phyloP scores from a whole-genome alignment of 2,888 invertebrate genomes.

The Papilio gigon region DNA sequence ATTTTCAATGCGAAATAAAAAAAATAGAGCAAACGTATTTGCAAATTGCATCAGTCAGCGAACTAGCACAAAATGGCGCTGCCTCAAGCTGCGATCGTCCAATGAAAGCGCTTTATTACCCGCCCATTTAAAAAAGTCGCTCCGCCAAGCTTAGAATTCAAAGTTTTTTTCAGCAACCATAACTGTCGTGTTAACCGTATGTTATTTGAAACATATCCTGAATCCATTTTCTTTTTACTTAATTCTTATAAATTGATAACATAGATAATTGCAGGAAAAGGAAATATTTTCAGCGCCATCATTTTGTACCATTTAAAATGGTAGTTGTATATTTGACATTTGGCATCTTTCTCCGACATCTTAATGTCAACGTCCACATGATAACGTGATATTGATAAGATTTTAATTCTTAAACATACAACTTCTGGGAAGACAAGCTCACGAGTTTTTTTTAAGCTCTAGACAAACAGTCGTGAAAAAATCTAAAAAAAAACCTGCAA shows the following conservation, averaged over 20 bases:
- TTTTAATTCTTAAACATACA: constrained; percentile 26
- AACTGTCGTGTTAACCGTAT: neutral
- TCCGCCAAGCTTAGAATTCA: neutral
- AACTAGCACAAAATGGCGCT: constrained; percentile 78
- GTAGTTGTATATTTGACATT: constrained; percentile 33
- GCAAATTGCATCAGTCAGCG: constrained; percentile 76
- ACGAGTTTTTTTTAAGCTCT: constrained; percentile 39
- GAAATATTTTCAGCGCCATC: neutral
- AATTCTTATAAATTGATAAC: neutral
- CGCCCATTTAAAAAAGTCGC: constrained; percentile 54
- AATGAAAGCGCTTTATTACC: constrained; percentile 77
- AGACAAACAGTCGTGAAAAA: neutral
- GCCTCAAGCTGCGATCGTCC: constrained; percentile 52
- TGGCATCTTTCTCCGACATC: constrained; percentile 17
- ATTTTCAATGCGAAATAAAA: constrained; percentile 32
- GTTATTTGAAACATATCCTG: neutral
- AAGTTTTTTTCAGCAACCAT: neutral
- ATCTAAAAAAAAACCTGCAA: neutral
- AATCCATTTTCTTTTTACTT: neutral
- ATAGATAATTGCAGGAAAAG: neutral
- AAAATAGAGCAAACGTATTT: constrained; percentile 54
- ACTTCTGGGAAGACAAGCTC: constrained; percentile 16
- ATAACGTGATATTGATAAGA: constrained; percentile 35
- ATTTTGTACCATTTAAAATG: constrained; percentile 3
- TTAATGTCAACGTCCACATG: constrained; percentile 33